phyloP scores from a whole-genome alignment of 2,888 invertebrate species.

The Axea sp. region DNA sequence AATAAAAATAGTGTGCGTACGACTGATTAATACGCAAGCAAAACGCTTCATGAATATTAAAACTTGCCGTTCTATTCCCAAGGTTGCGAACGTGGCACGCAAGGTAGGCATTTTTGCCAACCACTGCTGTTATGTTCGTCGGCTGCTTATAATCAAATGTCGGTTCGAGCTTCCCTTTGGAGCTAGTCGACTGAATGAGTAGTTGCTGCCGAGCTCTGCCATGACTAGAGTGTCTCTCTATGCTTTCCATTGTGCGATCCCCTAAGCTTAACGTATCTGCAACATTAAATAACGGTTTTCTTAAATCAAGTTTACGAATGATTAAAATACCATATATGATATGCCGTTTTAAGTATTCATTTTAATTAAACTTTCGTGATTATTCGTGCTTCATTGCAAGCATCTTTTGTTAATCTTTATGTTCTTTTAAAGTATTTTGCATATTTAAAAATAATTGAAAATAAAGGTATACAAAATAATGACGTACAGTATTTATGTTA shows the following conservation, averaged over 20 bases:
- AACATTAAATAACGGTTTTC: slow-evolving; percentile 62
- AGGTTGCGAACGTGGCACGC: slow-evolving; percentile 77
- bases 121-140: slow-evolving; percentile 76
- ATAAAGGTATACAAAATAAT: too few species aligned
- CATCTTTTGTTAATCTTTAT: too few species aligned
- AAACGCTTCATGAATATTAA: slow-evolving; percentile 59
- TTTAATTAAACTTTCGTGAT: slow-evolving; percentile 32
- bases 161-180: slow-evolving; percentile 75
- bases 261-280: slow-evolving; percentile 77
- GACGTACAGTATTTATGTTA: too few species aligned
- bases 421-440: too few species aligned
- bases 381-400: too few species aligned
- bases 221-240: slow-evolving; percentile 73
- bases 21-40: slow-evolving; percentile 56
- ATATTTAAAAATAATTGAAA: too few species aligned
- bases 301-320: slow-evolving; percentile 36
- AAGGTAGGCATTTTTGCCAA: slow-evolving; percentile 77
- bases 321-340: slow-evolving; percentile 21
- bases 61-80: slow-evolving; percentile 76
- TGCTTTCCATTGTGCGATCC: slow-evolving; percentile 73
- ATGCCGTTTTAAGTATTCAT: slow-evolving; percentile 18
- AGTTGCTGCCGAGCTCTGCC: slow-evolving; percentile 76
- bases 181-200: slow-evolving; percentile 71
- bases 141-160: slow-evolving; percentile 75
- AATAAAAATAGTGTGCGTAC: slow-evolving; percentile 42